phyloP scores from a whole-genome alignment of 2,888 invertebrate species.

The Fissipunctia ypsillon region DNA sequence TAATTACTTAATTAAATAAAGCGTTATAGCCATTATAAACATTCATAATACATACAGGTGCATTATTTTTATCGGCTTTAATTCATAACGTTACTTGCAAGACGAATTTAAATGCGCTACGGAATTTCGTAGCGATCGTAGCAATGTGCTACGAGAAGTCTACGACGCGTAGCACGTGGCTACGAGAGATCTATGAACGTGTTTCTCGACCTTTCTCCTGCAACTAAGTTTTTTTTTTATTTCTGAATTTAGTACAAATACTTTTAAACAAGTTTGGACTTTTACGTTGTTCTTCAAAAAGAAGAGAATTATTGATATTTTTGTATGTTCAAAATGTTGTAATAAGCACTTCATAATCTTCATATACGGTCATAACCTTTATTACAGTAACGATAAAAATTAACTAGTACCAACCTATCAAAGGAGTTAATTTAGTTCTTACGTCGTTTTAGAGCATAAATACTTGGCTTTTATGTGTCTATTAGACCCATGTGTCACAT shows the following conservation, averaged over 20 bases:
- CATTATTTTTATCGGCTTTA: neutral
- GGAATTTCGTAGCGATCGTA: constrained; percentile 43
- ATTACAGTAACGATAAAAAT: constrained; percentile 44
- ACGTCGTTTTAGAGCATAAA: constrained; percentile 28
- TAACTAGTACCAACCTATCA: constrained; percentile 32
- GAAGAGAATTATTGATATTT: neutral
- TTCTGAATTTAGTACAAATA: neutral
- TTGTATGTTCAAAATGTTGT: neutral
- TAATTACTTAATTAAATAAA: neutral
- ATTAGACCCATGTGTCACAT: constrained; percentile 42
- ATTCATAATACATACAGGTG: neutral
- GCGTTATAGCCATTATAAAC: neutral
- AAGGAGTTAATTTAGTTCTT: constrained; percentile 48
- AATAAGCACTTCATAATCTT: neutral
- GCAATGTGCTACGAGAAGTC: constrained; percentile 44
- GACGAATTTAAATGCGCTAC: constrained; percentile 15
- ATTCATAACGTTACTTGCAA: neutral
- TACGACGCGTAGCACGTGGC: constrained; percentile 37
- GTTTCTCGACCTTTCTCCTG: neutral
- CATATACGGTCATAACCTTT: constrained; percentile 29
- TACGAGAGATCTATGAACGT: constrained; percentile 11
- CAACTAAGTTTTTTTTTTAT: neutral
- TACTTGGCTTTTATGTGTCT: constrained; percentile 44
- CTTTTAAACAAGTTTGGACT: neutral
- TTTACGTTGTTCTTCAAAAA: neutral